Evolutionary conservation across 2,113 vertebrate genomes (phyloP).

Genomic region (Bucco capensis): DNA sequence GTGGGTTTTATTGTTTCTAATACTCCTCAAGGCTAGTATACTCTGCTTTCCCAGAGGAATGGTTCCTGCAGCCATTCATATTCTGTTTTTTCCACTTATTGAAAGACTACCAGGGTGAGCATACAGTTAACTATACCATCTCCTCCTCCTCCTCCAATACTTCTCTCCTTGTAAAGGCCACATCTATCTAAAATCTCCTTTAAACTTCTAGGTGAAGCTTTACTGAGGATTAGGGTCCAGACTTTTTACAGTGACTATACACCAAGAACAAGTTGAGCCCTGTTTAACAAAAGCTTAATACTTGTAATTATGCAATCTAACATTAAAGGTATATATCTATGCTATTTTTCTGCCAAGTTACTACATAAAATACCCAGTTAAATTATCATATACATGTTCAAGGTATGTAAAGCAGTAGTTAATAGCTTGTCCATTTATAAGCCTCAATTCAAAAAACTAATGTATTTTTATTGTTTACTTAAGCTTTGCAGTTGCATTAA

Average conservation of each 20-base stretch:
- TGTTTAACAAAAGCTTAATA: conserved; percentile 19
- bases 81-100: background rate
- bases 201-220: background rate
- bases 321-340: background rate
- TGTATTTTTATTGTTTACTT: conserved; percentile 67
- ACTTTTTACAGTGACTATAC: background rate
- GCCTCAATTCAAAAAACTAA: conserved; percentile 56
- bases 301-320: background rate
- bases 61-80: background rate
- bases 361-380: conserved; percentile 36
- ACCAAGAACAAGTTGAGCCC: background rate
- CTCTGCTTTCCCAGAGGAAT: background rate
- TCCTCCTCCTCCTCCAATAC: background rate
- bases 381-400: conserved; percentile 51
- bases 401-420: conserved; percentile 55
- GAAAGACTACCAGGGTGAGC: background rate
- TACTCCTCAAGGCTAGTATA: background rate
- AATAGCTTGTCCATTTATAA: conserved; percentile 63
- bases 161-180: background rate
- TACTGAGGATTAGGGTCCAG: background rate
- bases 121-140: background rate
- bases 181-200: background rate
- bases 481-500: conserved; percentile 63
- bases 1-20: background rate
- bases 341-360: conserved; percentile 39